Percentiles rank a stretch among this genome's conserved stretches.
Evolutionary conservation across 2,888 invertebrate species (phyloP).

Genomic region (Peribatodes rhomboidaria): DNA sequence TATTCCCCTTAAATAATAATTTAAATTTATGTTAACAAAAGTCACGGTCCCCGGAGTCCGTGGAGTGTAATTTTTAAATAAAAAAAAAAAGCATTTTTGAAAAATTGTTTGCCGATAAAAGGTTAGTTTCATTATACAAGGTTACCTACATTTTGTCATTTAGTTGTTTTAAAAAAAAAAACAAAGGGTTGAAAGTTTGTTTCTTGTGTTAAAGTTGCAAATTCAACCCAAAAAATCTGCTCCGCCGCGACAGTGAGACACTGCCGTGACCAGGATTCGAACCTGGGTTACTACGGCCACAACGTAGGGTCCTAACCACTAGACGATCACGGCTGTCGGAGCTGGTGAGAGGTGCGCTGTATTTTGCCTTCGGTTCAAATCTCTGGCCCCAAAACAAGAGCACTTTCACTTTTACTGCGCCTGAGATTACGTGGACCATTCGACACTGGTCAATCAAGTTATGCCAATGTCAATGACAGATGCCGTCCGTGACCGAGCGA

Average conservation of each 20-base stretch:
- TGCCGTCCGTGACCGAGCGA: too few relatives aligned
- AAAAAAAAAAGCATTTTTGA: too few relatives aligned
- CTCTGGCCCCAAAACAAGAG: conserved; percentile 8
- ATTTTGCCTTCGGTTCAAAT: not conserved
- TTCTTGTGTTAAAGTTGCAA: not conserved
- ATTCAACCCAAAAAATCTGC: conserved; percentile 29
- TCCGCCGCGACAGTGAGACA: conserved; percentile 66
- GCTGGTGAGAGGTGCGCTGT: conserved; percentile 45
- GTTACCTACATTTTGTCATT: too few relatives aligned
- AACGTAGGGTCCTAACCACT: conserved; percentile 91
- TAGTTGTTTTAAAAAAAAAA: too few relatives aligned
- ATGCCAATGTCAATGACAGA: not conserved
- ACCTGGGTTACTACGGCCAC: conserved; percentile 91
- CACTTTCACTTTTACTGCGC: conserved; percentile 26
- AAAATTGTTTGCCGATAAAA: too few relatives aligned
- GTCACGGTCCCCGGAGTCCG: too few relatives aligned
- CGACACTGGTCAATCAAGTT: not conserved
- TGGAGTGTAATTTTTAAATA: too few relatives aligned
- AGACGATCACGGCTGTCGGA: conserved; percentile 89
- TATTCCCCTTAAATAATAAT: too few relatives aligned
- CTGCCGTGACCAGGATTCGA: conserved; percentile 84
- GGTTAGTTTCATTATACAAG: too few relatives aligned
- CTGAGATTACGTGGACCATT: conserved; percentile 39
- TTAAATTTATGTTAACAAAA: too few relatives aligned
- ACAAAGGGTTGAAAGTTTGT: not conserved